phyloP scores from a whole-genome alignment of 2,113 vertebrate genomes.

The Barnardius zonarius region DNA sequence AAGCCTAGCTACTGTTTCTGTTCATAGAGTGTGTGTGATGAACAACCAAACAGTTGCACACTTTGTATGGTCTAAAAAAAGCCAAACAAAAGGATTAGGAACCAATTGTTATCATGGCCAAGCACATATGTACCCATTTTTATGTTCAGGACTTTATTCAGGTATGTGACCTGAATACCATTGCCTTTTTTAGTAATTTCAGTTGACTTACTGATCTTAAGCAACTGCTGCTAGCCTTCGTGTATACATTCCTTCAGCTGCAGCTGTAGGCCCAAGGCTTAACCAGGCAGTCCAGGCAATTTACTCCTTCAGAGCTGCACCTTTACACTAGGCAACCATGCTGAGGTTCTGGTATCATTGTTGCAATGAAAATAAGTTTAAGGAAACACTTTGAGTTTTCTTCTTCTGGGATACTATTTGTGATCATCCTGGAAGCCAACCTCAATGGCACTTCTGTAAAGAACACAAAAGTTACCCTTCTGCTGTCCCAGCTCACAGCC shows the following conservation, averaged over 20 bases:
- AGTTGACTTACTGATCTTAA: neutral
- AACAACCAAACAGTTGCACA: neutral
- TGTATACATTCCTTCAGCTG: neutral
- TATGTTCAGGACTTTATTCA: neutral
- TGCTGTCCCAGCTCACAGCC: neutral
- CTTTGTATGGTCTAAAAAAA: neutral
- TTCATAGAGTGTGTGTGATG: neutral
- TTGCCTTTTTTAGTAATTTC: neutral
- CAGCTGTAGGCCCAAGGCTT: neutral
- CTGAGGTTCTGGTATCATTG: neutral
- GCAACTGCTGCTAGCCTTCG: neutral
- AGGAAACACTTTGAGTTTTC: neutral
- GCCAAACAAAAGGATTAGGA: neutral
- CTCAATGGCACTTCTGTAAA: neutral
- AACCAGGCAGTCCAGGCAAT: accelerated
- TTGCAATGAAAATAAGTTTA: neutral
- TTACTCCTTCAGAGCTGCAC: neutral
- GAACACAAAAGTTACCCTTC: neutral
- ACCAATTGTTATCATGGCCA: neutral
- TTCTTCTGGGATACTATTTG: neutral
- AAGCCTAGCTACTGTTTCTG: accelerated
- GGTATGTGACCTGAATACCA: neutral
- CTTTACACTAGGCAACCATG: neutral
- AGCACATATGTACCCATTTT: neutral
- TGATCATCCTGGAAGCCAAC: neutral